Conservation (phyloP, 2,113 vertebrate genomes). For the Chlamydotis undulata region DNA sequence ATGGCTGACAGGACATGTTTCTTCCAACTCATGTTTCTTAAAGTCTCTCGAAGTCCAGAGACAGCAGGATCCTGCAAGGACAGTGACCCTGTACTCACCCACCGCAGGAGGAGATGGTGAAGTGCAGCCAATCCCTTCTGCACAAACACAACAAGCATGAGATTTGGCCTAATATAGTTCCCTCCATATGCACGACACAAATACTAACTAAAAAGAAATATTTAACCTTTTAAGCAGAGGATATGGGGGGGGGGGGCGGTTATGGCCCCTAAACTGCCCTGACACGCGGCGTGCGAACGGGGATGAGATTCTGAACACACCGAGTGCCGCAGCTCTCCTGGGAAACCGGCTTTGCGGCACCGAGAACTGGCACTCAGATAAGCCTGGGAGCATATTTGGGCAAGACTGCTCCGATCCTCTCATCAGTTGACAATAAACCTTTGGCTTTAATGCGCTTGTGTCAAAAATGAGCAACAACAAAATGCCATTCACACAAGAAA, state of each 20-base stretch:
- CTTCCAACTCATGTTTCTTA: not conserved
- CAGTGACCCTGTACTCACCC: not conserved
- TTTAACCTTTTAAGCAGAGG: not conserved
- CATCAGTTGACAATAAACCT: not conserved
- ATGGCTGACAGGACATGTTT: not conserved
- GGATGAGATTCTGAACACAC: not conserved
- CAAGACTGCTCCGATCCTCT: not conserved
- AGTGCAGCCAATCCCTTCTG: not conserved
- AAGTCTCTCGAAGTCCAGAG: not conserved
- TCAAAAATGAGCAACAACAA: not conserved
- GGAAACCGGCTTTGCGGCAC: not conserved
- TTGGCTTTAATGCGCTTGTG: not conserved
- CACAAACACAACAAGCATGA: not conserved
- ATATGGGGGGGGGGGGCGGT: no score
- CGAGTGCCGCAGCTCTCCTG: not conserved
- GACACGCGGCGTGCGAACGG: rapidly evolving
- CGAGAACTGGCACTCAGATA: not conserved
- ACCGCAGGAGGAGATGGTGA: not conserved
- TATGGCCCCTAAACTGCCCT: not conserved
- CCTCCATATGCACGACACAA: not conserved
- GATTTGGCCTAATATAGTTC: not conserved
- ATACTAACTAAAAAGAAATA: not conserved
- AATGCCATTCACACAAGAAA: not conserved
- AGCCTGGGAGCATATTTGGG: not conserved
- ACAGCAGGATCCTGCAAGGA: not conserved